A percentile compares a stretch with the other conserved stretches of the same genome.
Evolutionary conservation across 2,113 vertebrate species (phyloP).

Genomic region (Nematolebias whitei): DNA sequence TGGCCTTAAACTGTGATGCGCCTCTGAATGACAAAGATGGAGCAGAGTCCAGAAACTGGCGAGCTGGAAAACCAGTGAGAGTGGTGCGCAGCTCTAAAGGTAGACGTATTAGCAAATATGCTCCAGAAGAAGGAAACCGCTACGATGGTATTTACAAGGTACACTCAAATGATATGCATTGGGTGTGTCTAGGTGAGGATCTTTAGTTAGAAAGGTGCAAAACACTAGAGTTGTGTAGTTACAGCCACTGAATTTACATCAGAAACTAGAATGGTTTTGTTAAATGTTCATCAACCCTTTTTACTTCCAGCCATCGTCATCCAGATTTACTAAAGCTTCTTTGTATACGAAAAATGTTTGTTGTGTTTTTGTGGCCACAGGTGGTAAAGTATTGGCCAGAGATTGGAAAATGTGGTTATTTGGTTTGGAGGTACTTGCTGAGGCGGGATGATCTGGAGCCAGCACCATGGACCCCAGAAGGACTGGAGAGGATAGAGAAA

Average conservation of each 20-base stretch:
- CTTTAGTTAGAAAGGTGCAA: background rate
- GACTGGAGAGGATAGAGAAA: conserved; percentile 91
- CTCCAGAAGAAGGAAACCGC: conserved; percentile 98
- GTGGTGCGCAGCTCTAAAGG: conserved; percentile 98
- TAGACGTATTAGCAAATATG: conserved; percentile 97
- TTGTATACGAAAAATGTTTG: background rate
- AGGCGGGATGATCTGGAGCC: conserved; percentile 95
- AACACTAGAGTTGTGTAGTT: too few species aligned
- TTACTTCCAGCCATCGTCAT: too few species aligned
- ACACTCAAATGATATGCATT: conserved; percentile 14
- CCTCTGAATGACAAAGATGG: conserved; percentile 97
- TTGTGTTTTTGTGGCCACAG: conserved; percentile 65
- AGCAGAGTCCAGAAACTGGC: conserved; percentile 97
- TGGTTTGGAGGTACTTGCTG: conserved; percentile 97
- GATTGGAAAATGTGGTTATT: conserved; percentile 97
- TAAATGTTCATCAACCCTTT: too few species aligned
- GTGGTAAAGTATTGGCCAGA: conserved; percentile 99
- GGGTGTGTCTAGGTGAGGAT: background rate
- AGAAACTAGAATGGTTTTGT: too few species aligned
- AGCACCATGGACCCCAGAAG: conserved; percentile 96
- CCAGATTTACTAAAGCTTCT: background rate
- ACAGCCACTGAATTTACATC: background rate
- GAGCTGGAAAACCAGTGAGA: conserved; percentile 95
- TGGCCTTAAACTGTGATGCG: conserved; percentile 98
- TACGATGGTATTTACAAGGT: conserved; percentile 99